phyloP scores from a whole-genome alignment of 2,797 vertebrate genomes.

The Huso huso region DNA sequence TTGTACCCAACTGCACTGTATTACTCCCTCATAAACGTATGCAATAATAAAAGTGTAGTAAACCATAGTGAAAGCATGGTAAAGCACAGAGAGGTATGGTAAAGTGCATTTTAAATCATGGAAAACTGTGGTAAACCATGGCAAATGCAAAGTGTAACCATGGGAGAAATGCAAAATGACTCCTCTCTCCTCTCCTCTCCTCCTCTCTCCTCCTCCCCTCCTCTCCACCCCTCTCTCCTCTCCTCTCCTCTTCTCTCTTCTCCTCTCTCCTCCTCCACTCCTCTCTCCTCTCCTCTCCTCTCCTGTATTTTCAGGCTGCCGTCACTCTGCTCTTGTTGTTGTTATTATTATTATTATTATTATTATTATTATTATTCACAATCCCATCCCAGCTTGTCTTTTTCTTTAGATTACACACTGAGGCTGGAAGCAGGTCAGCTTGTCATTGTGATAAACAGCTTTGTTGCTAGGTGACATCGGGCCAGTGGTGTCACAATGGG shows the following conservation, averaged over 20 bases:
- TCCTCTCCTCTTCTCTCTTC: background rate
- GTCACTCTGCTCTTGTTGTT: too few species aligned
- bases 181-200: background rate
- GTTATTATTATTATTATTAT: too few species aligned
- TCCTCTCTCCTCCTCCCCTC: background rate
- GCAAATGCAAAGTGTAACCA: too few species aligned
- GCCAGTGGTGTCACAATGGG: background rate
- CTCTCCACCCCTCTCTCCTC: background rate
- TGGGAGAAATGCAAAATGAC: background rate
- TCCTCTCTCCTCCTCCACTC: background rate
- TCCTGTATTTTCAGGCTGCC: background rate
- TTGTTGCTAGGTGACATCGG: constrained; percentile 6
- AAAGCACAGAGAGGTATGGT: too few species aligned
- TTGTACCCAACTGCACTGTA: background rate
- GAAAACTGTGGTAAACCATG: too few species aligned
- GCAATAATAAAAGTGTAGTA: constrained; percentile 35
- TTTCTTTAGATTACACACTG: background rate
- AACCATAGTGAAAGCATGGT: too few species aligned
- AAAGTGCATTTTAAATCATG: too few species aligned
- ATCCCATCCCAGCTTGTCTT: background rate
- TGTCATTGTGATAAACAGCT: constrained; percentile 6
- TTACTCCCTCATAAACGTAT: constrained; percentile 25
- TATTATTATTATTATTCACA: background rate
- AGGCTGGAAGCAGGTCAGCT: background rate
- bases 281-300: background rate